Evolutionary conservation across 2,113 vertebrate genomes (phyloP), one percentile per base, ranked within the genome.

Genomic region (Emberiza fucata): DNA sequence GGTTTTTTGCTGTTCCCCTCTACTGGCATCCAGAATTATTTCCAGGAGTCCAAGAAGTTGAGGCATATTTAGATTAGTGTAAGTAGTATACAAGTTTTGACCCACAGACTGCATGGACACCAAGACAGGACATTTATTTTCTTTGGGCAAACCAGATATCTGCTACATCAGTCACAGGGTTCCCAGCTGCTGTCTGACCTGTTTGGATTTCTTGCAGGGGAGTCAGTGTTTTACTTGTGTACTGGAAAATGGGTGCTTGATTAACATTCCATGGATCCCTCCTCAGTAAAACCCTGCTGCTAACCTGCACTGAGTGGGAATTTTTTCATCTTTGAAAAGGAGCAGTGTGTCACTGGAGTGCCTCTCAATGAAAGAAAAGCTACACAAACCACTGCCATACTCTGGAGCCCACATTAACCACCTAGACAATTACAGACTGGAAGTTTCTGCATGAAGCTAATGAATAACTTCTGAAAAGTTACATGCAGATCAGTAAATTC

Each of bases 121-220:
- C 0, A 4, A 35, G 17, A 79, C 4, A 3, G 2, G n/a, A 15
- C 57, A 64, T 44, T 51, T 6, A 16, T 20, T 15, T n/a, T 71
- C 59, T 57, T 5, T 45, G 33, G 54, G 39, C 61, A 68, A 57
- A n/a, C 13, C 68, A 51, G 28, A 9, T 15, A n/a, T 4, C 37
- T 51, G 10, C 57, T 0, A 0, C 37, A 47, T 25, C 76, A 88
- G 48, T 64, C 2, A 9, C 23, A 17, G 33, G 1, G 8, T 7
- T 35, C 47, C 29, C 19, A n/a, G 48, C 15, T 35, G 35, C 8
- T 65, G 18, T 8, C 45, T 21, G 31, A 57, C 42, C 59, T 35
- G 13, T 12, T 31, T 7, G 14, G 31, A 37, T 44, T 18, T 86
- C 37, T 25, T n/a, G 35, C 33, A 48, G 45, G 24, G 2, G 2